Conservation (phyloP, 2,113 vertebrate species). For the Saguinus midas region DNA sequence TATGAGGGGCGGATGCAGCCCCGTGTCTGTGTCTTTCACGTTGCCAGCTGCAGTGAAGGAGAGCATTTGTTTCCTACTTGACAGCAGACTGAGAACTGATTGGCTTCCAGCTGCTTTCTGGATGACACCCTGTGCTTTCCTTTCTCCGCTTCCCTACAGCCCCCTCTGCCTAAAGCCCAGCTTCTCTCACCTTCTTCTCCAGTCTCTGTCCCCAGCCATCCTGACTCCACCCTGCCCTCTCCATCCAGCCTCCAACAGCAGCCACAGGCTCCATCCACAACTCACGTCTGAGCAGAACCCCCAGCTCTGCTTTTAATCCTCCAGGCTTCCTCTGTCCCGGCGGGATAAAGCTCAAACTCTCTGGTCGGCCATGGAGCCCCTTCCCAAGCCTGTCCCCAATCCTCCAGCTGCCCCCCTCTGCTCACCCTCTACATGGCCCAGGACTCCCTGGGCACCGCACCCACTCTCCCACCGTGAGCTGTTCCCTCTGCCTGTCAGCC, state of each 20-base stretch:
- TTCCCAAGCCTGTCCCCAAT: background rate
- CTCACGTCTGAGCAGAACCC: background rate
- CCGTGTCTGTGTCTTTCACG: background rate
- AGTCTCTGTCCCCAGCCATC: background rate
- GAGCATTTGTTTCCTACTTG: background rate
- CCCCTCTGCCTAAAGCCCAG: background rate
- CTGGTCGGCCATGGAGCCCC: background rate
- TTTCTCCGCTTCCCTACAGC: background rate
- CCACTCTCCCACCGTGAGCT: background rate
- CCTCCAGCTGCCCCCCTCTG: background rate
- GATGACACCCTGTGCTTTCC: background rate
- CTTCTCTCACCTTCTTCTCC: background rate
- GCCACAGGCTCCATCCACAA: background rate
- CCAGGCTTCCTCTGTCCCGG: background rate
- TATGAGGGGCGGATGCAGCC: background rate
- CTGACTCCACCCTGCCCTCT: background rate
- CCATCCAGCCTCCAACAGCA: background rate
- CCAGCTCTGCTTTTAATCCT: background rate
- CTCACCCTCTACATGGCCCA: too few relatives aligned
- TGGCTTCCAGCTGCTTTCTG: background rate
- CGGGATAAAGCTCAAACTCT: background rate
- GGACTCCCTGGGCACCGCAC: too few relatives aligned
- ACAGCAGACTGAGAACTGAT: constrained; percentile 35
- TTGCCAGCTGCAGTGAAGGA: constrained; percentile 46
- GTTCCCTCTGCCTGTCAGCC: background rate